A percentile compares a stretch with the other conserved stretches of the same genome.
These are phyloP conservation scores for Cyprinella venusta DNA, from an alignment of 2,797 vertebrate species.

Conservation along the genomic window DNA sequence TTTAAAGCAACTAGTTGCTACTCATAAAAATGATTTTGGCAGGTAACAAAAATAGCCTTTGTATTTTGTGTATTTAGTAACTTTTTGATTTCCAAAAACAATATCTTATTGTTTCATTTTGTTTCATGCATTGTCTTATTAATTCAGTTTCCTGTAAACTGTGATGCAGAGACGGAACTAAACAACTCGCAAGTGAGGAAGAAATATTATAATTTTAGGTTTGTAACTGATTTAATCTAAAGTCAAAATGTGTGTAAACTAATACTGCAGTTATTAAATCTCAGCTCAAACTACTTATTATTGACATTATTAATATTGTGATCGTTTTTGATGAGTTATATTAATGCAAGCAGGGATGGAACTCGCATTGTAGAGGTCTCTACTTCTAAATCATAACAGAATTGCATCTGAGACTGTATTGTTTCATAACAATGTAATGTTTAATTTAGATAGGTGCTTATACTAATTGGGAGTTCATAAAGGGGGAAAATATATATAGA, in stretches of 20 bases:
- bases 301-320: not conserved
- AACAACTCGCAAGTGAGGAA: not conserved
- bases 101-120: not conserved
- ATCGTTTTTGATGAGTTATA: not conserved
- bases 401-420: not conserved
- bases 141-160: conserved; percentile 2
- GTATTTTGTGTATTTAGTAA: not conserved
- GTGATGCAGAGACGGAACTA: conserved; percentile 6
- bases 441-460: not conserved
- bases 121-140: not conserved
- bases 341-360: not conserved
- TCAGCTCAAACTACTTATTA: not conserved
- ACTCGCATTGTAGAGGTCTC: not conserved
- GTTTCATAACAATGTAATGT: no score
- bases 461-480: not conserved
- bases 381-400: not conserved
- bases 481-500: not conserved
- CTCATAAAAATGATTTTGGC: not conserved
- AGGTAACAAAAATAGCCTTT: not conserved
- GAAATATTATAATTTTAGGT: not conserved
- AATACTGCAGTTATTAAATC: not conserved
- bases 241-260: not conserved
- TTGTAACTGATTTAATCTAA: not conserved
- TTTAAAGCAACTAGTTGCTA: not conserved
- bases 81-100: not conserved